Base-by-base conservation (phyloP, 2,888 invertebrate genomes). In the Pinctada fucata region DNA sequence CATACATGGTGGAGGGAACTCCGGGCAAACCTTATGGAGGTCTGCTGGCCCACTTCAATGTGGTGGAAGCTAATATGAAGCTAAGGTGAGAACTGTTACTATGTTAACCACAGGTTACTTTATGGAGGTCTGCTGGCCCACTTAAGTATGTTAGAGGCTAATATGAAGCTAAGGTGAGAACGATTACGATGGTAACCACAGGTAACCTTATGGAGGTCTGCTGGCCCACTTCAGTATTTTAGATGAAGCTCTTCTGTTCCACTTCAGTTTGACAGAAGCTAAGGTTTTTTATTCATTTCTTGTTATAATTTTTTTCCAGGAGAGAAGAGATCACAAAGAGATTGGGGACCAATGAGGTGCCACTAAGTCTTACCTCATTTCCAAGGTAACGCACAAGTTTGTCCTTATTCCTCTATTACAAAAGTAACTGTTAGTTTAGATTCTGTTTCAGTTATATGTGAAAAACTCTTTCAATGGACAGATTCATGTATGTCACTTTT, bases 1-100 rank as follows among this genome's bases (percentile, higher is more conserved):
- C 97, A n/a, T 99, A 99, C 91, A 99, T 99, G 99, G 95, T 99
- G 79, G 99, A 99, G 94, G 99, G 99, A 31, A 99, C 99, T 0
- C 99, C 99, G 0, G 99, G 99, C 0, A 87, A 90, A 78, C 94
- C 94, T 0, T 99, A 98, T 89, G 98, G 98, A 5, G 97, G 97
- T 0, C 94, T 98, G 13, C 94, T 99, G 91, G 98, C 98, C 4
- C 98, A 99, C 94, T 98, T 99, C 93, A 99, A 99, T 93, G 95
- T 98, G 81, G 99, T 99, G 3, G 99, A 99, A 93, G 97, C 97
- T 4, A 99, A 99, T 93, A 99, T 99, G 99, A 95, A 95, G 85
- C 95, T 96, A 88, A 91, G 94, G 90, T 92, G 83, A 79, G 48
- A 4, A 8, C 47, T 10, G n/a, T 68, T 31, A n/a, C 5, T 50